Evolutionary conservation across 2,113 vertebrate genomes (phyloP), one percentile per base, ranked within the genome.

Genomic region (Cacatua alba): DNA sequence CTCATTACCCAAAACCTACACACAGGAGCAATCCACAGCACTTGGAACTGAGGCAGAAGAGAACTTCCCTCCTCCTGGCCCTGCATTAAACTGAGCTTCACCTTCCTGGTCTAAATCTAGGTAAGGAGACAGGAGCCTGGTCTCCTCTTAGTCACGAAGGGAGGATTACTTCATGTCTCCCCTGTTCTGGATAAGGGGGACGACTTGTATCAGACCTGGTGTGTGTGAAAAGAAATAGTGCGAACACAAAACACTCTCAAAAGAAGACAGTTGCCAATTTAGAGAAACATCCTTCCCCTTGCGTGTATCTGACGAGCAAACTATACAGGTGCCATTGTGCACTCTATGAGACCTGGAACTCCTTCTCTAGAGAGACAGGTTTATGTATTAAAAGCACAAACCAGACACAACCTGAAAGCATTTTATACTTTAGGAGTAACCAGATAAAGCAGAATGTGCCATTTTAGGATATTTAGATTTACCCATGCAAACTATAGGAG

Each of bases 1-100:
- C 86, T 90, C 76, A 48, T 72, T 86, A 89, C 57, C 60, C 84
- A 88, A 94, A 92, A 84, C 21, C 86, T 76, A 83, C 76, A 63
- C 1, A 6, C 43, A 86, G 82, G 76, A 94, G 64, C 72, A 94
- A 63, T 15, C 77, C 55, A 33, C 20, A 33, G 39, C 68, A 68
- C 55, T 53, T 68, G 80, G 81, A 96, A 60, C 55, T 4, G 69
- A 88, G 0, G 11, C 75, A 80, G 82, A 51, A 44, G 25, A 95
- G 48, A 86, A 60, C 43, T 25, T 67, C 44, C 10, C 41, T 74
- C 16, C 18, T 23, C 28, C 39, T 48, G 64, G 23, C 43, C 29
- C 26, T 88, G 62, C 63, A 23, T 24, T 49, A 69, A 65, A 43
- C 33, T n/a, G 53, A 92, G 48, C 53, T 86, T 86, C 72, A 69